phyloP scores from a whole-genome alignment of 2,113 vertebrate species.

The Pitta sordida region DNA sequence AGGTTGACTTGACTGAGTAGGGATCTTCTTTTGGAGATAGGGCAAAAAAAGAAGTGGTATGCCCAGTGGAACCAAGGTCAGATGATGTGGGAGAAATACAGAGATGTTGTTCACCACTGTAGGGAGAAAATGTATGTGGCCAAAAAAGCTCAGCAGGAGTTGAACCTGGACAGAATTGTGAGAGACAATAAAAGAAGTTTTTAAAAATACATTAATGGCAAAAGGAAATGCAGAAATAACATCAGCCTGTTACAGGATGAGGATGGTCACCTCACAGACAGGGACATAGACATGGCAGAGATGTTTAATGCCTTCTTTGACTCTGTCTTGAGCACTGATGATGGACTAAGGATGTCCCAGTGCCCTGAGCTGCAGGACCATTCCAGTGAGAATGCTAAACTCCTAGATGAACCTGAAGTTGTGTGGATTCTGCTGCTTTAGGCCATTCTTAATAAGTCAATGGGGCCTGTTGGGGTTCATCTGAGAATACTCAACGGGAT shows the following conservation, averaged over 20 bases:
- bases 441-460: too few species aligned
- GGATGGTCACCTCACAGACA: not conserved
- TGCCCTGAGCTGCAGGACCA: not conserved
- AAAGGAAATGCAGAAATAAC: not conserved
- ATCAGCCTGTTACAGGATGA: not conserved
- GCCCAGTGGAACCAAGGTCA: not conserved
- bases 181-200: not conserved
- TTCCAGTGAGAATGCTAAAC: not conserved
- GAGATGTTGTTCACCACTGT: not conserved
- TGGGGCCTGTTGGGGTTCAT: not conserved
- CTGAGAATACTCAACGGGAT: not conserved
- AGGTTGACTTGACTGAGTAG: not conserved
- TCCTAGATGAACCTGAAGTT: not conserved
- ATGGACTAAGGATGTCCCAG: not conserved
- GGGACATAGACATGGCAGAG: not conserved
- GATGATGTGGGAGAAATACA: not conserved
- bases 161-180: not conserved
- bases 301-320: not conserved
- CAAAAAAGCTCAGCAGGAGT: not conserved
- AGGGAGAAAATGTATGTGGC: not conserved
- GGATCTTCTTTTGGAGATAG: not conserved
- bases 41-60: not conserved
- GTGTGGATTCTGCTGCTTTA: not conserved
- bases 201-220: not conserved
- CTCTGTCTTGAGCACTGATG: not conserved